A percentile compares a stretch with the other conserved stretches of the same genome.
phyloP scores from a whole-genome alignment of 2,797 vertebrate genomes.

The Enteromius mattozi region DNA sequence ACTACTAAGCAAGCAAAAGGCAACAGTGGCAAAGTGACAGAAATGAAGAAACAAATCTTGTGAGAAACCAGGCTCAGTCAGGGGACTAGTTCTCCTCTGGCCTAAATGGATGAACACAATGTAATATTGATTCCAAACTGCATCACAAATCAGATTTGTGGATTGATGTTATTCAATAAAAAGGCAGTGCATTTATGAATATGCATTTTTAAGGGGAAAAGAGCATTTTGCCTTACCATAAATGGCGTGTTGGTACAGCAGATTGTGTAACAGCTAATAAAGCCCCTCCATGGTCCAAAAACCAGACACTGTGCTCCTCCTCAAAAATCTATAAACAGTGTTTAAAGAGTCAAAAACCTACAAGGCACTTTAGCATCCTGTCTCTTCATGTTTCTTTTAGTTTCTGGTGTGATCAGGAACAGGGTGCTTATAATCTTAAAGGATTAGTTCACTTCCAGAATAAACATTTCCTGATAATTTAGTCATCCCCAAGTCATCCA shows the following conservation, averaged over 20 bases:
- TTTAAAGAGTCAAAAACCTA: constrained; percentile 41
- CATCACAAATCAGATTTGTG: background rate
- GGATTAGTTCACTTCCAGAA: background rate
- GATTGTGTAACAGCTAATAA: constrained; percentile 91
- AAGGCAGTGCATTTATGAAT: background rate
- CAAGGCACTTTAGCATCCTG: background rate
- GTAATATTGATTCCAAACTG: background rate
- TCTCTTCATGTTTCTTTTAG: constrained; percentile 1
- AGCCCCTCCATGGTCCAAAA: constrained; percentile 94
- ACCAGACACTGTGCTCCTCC: constrained; percentile 94
- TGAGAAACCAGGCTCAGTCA: background rate
- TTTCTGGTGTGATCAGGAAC: background rate
- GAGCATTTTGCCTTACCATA: constrained; percentile 79
- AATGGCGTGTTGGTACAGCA: constrained; percentile 84
- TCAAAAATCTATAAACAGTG: constrained; percentile 87
- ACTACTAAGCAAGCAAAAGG: background rate
- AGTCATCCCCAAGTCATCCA: background rate
- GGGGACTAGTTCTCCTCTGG: background rate
- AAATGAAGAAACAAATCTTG: background rate
- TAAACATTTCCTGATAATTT: background rate
- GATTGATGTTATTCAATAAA: background rate
- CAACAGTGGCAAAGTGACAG: background rate
- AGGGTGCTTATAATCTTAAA: background rate
- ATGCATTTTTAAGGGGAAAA: background rate
- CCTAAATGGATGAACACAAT: background rate